These are phyloP conservation scores for Scartelaos histophorus DNA, from an alignment of 2,113 vertebrate genomes.

Conservation along the genomic window DNA sequence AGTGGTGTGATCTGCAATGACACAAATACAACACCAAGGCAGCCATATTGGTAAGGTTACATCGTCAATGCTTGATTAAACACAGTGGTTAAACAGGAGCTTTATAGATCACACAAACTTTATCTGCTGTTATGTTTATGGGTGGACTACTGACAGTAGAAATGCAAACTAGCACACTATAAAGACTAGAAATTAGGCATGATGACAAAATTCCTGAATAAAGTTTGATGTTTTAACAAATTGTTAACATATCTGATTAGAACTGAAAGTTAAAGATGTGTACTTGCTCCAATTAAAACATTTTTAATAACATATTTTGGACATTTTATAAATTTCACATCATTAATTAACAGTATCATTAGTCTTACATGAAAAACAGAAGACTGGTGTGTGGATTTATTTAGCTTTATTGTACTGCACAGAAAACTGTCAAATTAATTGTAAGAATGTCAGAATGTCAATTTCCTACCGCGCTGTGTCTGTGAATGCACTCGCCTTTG, in stretches of 20 bases:
- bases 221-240: background rate
- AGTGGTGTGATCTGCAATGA: conserved; percentile 37
- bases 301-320: background rate
- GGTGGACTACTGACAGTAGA: background rate
- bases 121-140: background rate
- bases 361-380: no score
- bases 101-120: background rate
- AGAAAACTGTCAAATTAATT: background rate
- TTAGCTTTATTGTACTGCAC: background rate
- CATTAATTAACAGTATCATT: no score
- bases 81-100: background rate
- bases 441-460: no score
- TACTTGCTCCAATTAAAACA: no score
- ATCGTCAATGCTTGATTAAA: background rate
- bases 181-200: background rate
- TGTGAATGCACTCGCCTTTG: no score
- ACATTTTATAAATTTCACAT: background rate
- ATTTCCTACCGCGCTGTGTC: no score
- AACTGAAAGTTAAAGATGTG: no score
- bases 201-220: background rate
- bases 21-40: conserved; percentile 16
- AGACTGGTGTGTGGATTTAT: background rate
- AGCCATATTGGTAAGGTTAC: conserved; percentile 28
- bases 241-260: no score
- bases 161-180: background rate